A percentile compares a stretch with the other conserved stretches of the same genome.
Conservation (phyloP, 2,113 vertebrate genomes). For the Psammodynastes pulverulentus region DNA sequence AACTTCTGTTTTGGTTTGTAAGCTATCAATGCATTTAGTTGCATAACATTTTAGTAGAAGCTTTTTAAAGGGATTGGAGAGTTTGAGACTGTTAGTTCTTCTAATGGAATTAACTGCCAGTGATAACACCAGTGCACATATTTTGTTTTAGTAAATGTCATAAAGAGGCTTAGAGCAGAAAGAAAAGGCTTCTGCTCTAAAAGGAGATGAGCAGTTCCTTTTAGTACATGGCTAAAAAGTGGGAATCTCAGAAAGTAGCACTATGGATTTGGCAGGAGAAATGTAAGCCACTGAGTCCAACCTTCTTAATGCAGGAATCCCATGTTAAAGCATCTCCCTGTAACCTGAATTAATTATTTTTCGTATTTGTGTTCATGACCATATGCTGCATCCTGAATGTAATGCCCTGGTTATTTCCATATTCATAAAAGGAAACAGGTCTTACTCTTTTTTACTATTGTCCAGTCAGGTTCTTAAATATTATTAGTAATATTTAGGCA, state of each 20-base stretch:
- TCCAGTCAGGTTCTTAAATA: background rate
- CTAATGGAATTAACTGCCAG: background rate
- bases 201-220: background rate
- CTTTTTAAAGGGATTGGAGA: background rate
- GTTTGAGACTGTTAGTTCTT: background rate
- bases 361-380: background rate
- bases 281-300: background rate
- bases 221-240: background rate
- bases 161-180: constrained; percentile 9
- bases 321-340: background rate
- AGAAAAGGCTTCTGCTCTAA: constrained; percentile 3
- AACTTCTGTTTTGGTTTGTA: background rate
- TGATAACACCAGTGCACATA: background rate
- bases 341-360: background rate
- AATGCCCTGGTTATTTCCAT: background rate
- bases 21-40: background rate
- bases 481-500: background rate
- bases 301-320: background rate
- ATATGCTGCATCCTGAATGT: background rate
- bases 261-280: background rate
- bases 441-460: background rate
- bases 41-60: background rate
- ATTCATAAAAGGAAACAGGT: background rate
- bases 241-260: background rate
- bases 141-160: background rate